Conservation (phyloP, 1,140 invertebrate species). For the Achroia grisella region DNA sequence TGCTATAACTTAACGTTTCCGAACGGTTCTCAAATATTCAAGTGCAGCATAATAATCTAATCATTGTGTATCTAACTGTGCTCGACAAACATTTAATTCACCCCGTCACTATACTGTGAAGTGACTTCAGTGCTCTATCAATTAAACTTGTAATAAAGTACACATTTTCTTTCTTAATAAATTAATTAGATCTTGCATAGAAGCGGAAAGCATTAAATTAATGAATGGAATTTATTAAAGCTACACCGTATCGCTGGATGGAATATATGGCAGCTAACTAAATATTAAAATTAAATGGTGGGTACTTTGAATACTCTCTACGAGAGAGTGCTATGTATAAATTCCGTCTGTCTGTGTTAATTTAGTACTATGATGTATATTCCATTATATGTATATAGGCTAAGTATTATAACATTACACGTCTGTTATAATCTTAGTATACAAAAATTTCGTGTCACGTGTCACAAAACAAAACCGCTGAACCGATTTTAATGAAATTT, state of each 20-base stretch:
- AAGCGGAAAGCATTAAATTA: conserved; percentile 56
- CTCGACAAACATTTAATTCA: conserved; percentile 10
- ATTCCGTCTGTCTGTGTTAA: no score
- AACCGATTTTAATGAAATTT: no score
- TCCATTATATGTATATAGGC: no score
- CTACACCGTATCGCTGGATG: conserved; percentile 22
- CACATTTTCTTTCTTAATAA: conserved; percentile 54
- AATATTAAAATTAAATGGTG: conserved; percentile 59
- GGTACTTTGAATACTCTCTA: conserved; percentile 14
- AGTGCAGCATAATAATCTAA: conserved; percentile 24
- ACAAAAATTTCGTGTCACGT: no score
- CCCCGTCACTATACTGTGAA: conserved; percentile 24
- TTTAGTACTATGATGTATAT: no score
- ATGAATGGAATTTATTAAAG: conserved; percentile 47
- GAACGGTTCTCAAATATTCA: conserved; percentile 29
- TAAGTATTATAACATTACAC: no score
- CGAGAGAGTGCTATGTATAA: no score
- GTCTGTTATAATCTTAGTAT: no score
- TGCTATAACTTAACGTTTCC: conserved; percentile 20
- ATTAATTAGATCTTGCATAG: conserved; percentile 64
- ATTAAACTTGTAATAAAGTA: conserved; percentile 59
- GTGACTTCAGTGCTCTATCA: conserved; percentile 42
- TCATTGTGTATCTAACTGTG: conserved; percentile 32
- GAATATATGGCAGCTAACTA: conserved; percentile 36
- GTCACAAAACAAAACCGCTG: no score